phyloP scores from a whole-genome alignment of 2,888 invertebrate genomes.

The Prosopocoilus inquinatus region DNA sequence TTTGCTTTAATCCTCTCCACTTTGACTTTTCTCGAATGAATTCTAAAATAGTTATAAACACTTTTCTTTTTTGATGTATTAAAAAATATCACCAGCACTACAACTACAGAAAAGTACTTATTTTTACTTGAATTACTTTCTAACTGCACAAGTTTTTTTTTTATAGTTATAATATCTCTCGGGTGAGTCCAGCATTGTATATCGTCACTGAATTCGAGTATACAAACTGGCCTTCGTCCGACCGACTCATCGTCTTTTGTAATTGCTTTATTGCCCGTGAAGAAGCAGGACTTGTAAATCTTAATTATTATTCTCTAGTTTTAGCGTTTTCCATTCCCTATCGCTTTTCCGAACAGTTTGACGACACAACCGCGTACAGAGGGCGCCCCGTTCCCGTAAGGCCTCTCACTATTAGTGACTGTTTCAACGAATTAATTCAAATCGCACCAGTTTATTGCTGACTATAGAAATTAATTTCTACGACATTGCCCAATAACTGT shows the following conservation, averaged over 20 bases:
- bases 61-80: too few species aligned
- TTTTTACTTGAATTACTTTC: too few species aligned
- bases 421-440: conserved; percentile 22
- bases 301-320: conserved; percentile 41
- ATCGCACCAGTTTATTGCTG: conserved; percentile 24
- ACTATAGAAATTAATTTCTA: conserved; percentile 25
- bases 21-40: too few species aligned
- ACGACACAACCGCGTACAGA: background rate
- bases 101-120: too few species aligned
- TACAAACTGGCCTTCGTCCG: conserved; percentile 19
- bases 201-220: background rate
- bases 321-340: conserved; percentile 23
- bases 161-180: too few species aligned
- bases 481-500: conserved; percentile 25
- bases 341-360: conserved; percentile 21
- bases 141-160: too few species aligned
- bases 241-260: conserved; percentile 20
- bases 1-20: too few species aligned
- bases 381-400: conserved; percentile 1
- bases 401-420: conserved; percentile 9
- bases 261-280: conserved; percentile 44
- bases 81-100: too few species aligned
- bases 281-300: conserved; percentile 39
- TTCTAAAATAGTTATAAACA: too few species aligned
- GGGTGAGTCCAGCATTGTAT: too few species aligned